phyloP scores from a whole-genome alignment of 2,797 vertebrate species.

The Malacoctenus gilli region DNA sequence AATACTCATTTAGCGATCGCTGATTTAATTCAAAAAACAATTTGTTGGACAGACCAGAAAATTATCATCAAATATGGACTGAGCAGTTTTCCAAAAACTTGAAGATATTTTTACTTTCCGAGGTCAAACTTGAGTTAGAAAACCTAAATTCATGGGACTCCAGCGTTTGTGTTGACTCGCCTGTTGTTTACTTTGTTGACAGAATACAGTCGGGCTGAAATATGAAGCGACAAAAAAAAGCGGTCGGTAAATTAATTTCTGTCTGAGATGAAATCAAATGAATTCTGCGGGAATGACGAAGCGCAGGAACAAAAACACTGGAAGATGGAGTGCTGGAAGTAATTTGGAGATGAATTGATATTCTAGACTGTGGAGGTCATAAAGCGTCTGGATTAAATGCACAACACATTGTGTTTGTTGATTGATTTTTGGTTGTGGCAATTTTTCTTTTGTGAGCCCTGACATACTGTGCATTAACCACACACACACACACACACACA shows the following conservation, averaged over 20 bases:
- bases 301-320: slow-evolving; percentile 30
- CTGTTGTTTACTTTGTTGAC: background rate
- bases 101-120: background rate
- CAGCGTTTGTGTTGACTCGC: background rate
- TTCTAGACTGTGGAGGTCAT: slow-evolving; percentile 58
- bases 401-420: slow-evolving; percentile 47
- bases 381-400: slow-evolving; percentile 58
- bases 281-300: slow-evolving; percentile 29
- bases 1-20: too few species aligned
- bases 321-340: slow-evolving; percentile 52
- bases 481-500: slow-evolving; percentile 18
- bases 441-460: slow-evolving; percentile 49
- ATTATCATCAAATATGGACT: too few species aligned
- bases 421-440: slow-evolving; percentile 60
- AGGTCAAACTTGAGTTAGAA: background rate
- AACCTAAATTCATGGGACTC: too few species aligned
- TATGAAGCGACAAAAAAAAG: background rate
- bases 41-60: too few species aligned
- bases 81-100: too few species aligned
- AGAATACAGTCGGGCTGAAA: slow-evolving; percentile 16
- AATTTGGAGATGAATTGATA: slow-evolving; percentile 62
- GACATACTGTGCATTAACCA: slow-evolving; percentile 41
- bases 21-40: too few species aligned
- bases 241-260: slow-evolving; percentile 32
- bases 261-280: slow-evolving; percentile 29